phyloP scores from a whole-genome alignment of 2,888 invertebrate species.

The Temnothorax unifasciatus region DNA sequence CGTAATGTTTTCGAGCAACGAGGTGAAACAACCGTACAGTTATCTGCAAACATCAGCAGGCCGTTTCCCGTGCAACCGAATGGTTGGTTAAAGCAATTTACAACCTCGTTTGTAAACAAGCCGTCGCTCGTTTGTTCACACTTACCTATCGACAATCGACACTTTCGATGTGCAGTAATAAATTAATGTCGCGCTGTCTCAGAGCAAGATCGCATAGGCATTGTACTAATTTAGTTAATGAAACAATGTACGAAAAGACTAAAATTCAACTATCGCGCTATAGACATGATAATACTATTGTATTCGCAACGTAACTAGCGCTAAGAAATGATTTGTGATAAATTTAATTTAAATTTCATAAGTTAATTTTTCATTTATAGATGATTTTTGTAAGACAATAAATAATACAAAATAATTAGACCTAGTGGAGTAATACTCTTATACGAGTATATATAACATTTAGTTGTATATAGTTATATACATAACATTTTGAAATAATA shows the following conservation, averaged over 20 bases:
- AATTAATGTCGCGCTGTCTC: slow-evolving; percentile 63
- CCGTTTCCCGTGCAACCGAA: slow-evolving; percentile 69
- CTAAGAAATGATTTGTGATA: background rate
- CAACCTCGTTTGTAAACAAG: slow-evolving; percentile 75
- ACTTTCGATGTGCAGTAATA: slow-evolving; percentile 59
- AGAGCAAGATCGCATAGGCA: slow-evolving; percentile 10
- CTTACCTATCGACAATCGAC: slow-evolving; percentile 70
- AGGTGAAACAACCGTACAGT: slow-evolving; percentile 61
- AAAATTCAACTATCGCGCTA: background rate
- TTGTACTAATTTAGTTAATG: slow-evolving; percentile 20
- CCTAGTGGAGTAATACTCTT: background rate
- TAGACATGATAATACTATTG: background rate
- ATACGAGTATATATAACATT: background rate
- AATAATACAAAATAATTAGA: background rate
- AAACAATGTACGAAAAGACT: background rate
- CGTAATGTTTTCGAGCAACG: slow-evolving; percentile 72
- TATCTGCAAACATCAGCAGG: slow-evolving; percentile 71
- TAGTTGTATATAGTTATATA: too few relatives aligned
- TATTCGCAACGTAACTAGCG: background rate
- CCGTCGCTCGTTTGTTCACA: slow-evolving; percentile 70
- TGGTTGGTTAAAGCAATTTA: slow-evolving; percentile 76
- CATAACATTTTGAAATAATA: background rate
- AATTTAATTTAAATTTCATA: background rate
- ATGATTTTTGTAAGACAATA: background rate
- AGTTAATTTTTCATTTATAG: background rate